Evolutionary conservation across 2,113 vertebrate genomes (phyloP).

Genomic region (Pseudorhombus dupliciocellatus): DNA sequence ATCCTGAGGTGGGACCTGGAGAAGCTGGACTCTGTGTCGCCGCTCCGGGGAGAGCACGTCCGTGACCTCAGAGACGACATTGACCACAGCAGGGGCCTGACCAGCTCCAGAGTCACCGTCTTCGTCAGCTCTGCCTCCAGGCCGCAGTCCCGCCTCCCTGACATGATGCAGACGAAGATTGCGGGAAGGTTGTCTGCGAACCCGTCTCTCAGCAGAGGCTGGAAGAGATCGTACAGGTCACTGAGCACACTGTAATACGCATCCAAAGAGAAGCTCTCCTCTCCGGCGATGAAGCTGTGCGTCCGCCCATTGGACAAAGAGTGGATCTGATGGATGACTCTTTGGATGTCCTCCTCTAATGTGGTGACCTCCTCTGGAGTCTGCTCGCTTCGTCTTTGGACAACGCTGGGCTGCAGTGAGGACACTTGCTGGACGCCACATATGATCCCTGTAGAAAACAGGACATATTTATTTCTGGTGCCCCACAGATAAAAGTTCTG

Average conservation of each 20-base stretch:
- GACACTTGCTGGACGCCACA: slow-evolving; percentile 24
- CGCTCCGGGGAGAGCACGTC: slow-evolving; percentile 50
- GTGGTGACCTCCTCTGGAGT: slow-evolving; percentile 4
- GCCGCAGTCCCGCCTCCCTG: slow-evolving; percentile 72
- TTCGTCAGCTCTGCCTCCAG: slow-evolving; percentile 72
- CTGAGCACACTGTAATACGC: slow-evolving; percentile 56
- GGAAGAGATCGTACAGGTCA: slow-evolving; percentile 52
- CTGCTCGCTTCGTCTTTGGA: slow-evolving; percentile 26
- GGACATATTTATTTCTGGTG: not conserved
- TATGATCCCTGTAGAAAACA: slow-evolving; percentile 49
- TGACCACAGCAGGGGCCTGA: slow-evolving; percentile 49
- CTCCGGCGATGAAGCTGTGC: slow-evolving; percentile 7
- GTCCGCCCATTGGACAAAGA: slow-evolving; percentile 37
- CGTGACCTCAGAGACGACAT: slow-evolving; percentile 64
- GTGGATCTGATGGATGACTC: slow-evolving; percentile 63
- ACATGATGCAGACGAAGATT: slow-evolving; percentile 72
- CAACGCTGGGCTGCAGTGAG: slow-evolving; percentile 34
- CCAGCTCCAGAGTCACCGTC: slow-evolving; percentile 55
- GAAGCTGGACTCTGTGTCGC: slow-evolving; percentile 22
- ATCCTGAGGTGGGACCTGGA: slow-evolving; percentile 41
- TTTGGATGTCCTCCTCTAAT: slow-evolving; percentile 59
- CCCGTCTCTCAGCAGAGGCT: slow-evolving; percentile 43
- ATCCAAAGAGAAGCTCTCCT: slow-evolving; percentile 26
- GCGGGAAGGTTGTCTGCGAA: slow-evolving; percentile 72
- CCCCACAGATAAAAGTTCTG: not conserved